Evolutionary conservation across 53 echinoderm and acorn worm species (phyloP).

Genomic region (Crossaster papposus): DNA sequence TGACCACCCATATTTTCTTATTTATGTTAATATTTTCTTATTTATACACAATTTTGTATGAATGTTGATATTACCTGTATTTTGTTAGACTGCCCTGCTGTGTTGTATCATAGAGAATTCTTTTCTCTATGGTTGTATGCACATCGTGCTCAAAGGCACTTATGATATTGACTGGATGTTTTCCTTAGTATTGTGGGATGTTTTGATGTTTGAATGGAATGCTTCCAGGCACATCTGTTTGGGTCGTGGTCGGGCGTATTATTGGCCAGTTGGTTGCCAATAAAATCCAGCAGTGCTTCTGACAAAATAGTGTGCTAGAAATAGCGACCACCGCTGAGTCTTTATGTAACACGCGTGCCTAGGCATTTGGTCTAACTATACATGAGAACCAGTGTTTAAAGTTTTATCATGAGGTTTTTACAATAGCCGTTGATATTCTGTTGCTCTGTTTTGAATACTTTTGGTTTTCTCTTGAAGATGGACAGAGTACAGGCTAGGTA

Average conservation of each 20-base stretch:
- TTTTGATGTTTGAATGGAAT: constrained; percentile 29
- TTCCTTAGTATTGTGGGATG: background rate
- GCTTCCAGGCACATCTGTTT: constrained; percentile 54
- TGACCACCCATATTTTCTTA: too few species aligned
- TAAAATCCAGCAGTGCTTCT: constrained; percentile 27
- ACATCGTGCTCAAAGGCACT: too few species aligned
- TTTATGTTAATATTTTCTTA: too few species aligned
- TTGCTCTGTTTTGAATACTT: too few species aligned
- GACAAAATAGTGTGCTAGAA: constrained; percentile 39
- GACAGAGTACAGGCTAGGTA: too few species aligned
- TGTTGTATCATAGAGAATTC: too few species aligned
- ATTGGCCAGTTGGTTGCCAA: constrained; percentile 49
- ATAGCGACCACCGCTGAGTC: constrained; percentile 35
- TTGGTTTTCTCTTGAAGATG: too few species aligned
- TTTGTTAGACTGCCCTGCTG: too few species aligned
- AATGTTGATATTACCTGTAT: too few species aligned
- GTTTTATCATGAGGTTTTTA: background rate
- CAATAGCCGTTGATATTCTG: background rate
- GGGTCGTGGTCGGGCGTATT: constrained; percentile 7
- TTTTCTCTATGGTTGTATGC: too few species aligned
- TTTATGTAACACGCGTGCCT: constrained; percentile 1
- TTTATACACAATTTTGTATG: too few species aligned
- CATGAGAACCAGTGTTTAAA: background rate
- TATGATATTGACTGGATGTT: background rate
- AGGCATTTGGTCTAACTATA: background rate